Conservation (phyloP, 2,888 invertebrate species). For the Oasisia sp. region DNA sequence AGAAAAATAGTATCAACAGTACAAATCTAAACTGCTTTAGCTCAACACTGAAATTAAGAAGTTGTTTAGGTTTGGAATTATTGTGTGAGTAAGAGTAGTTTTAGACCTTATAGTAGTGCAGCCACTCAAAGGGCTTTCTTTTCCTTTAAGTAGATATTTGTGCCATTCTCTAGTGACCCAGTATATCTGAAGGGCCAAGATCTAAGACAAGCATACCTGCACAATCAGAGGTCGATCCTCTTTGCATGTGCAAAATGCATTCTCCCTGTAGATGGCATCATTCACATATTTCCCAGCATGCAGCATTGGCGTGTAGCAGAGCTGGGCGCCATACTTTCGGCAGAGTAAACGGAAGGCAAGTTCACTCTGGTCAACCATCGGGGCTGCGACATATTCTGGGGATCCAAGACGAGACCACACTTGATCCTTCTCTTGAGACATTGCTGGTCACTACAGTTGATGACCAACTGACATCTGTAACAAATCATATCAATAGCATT, state of each 20-base stretch:
- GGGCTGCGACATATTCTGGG: background rate
- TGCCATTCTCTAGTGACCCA: background rate
- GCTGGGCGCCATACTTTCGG: background rate
- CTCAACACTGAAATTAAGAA: too few species aligned
- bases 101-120: too few species aligned
- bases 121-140: background rate
- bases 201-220: background rate
- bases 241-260: background rate
- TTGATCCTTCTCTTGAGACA: background rate
- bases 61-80: too few species aligned
- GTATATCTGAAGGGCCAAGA: background rate
- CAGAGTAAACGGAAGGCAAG: background rate
- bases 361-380: background rate
- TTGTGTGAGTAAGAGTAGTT: too few species aligned
- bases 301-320: background rate
- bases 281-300: background rate
- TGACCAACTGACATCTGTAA: background rate
- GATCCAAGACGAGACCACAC: background rate
- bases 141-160: background rate
- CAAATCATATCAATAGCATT: background rate
- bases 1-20: too few species aligned
- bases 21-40: too few species aligned
- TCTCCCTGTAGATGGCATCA: constrained; percentile 3
- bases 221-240: background rate
- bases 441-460: background rate